These are phyloP conservation scores for Antheraea assamensis DNA, from an alignment of 2,888 invertebrate species.

Conservation along the genomic window DNA sequence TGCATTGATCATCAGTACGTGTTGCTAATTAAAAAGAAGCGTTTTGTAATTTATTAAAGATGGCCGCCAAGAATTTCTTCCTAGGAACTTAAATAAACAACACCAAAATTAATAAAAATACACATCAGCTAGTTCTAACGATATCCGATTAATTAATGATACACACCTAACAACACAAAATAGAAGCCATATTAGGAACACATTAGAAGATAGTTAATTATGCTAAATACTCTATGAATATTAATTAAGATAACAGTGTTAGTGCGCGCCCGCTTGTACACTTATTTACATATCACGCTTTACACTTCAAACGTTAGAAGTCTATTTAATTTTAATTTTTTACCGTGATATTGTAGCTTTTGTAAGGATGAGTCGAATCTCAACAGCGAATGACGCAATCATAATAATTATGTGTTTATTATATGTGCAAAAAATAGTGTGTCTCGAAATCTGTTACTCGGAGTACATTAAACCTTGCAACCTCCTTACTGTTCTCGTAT, in stretches of 20 bases:
- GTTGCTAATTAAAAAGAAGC: too few species aligned
- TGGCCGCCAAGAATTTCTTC: neutral
- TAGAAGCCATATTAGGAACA: slow-evolving; percentile 5
- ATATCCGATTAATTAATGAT: neutral
- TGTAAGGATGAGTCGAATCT: neutral
- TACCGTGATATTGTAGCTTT: neutral
- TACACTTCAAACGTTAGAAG: neutral
- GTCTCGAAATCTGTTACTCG: neutral
- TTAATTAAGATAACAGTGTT: slow-evolving; percentile 13
- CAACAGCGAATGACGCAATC: neutral
- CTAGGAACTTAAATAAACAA: neutral
- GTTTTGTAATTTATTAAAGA: neutral
- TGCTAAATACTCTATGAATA: slow-evolving; percentile 14
- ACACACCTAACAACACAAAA: slow-evolving; percentile 4
- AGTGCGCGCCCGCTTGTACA: neutral
- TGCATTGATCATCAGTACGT: too few species aligned
- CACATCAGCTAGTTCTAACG: neutral
- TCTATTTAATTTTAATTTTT: neutral
- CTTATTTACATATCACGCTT: slow-evolving; percentile 7
- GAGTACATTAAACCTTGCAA: neutral
- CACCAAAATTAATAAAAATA: neutral
- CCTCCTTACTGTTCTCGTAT: too few species aligned
- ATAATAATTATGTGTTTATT: too few species aligned
- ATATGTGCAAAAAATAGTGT: neutral
- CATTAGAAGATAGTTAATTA: slow-evolving; percentile 15